Evolutionary conservation across 2,797 vertebrate species (phyloP).

Genomic region (Sebastes umbrosus): DNA sequence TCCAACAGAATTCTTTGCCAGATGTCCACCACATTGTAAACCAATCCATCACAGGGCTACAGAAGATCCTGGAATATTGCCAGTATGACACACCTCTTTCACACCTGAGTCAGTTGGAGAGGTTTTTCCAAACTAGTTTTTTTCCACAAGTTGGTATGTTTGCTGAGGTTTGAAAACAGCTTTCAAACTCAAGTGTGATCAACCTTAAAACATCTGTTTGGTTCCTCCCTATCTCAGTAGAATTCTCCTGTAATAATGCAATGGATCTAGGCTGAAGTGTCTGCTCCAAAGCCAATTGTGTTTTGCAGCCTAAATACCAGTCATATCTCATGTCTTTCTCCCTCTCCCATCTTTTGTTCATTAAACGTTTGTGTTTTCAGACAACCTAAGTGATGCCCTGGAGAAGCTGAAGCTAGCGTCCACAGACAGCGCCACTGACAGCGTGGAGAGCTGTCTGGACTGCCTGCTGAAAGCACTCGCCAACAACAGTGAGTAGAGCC

Average conservation of each 20-base stretch:
- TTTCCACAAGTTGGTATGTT: too few relatives aligned
- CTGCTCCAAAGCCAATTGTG: background rate
- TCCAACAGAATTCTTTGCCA: too few relatives aligned
- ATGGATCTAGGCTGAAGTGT: background rate
- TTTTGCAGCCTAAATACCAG: background rate
- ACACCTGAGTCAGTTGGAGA: too few relatives aligned
- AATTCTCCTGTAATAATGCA: background rate
- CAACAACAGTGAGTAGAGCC: constrained; percentile 90
- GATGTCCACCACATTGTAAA: too few relatives aligned
- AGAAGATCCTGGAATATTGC: too few relatives aligned
- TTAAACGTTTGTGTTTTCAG: constrained; percentile 74
- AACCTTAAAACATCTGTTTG: too few relatives aligned
- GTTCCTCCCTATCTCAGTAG: too few relatives aligned
- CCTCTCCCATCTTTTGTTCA: background rate
- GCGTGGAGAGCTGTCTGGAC: constrained; percentile 93
- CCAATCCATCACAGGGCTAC: too few relatives aligned
- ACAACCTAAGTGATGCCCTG: constrained; percentile 93
- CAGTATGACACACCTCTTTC: too few relatives aligned
- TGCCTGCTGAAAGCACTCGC: constrained; percentile 93
- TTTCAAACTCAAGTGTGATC: too few relatives aligned
- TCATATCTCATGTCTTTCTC: background rate
- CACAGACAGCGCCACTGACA: constrained; percentile 87
- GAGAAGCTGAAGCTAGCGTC: constrained; percentile 95
- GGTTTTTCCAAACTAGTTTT: too few relatives aligned
- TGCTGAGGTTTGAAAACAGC: too few relatives aligned